These are phyloP conservation scores for Drosophila atroscutellata DNA, from an alignment of 2,888 invertebrate genomes.

Conservation along the genomic window DNA sequence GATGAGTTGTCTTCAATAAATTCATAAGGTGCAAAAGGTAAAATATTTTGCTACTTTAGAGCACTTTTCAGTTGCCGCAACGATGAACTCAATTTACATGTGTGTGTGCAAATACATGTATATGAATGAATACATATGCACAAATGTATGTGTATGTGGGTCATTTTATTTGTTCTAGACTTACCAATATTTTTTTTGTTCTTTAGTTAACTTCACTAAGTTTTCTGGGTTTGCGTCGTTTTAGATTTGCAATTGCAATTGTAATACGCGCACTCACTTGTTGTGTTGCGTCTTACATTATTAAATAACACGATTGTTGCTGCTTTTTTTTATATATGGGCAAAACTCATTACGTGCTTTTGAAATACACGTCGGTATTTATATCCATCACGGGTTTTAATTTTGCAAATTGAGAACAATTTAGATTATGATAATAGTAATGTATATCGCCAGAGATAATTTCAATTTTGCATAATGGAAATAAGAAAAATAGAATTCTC, in stretches of 20 bases:
- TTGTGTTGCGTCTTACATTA: constrained; percentile 51
- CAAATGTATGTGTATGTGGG: constrained; percentile 52
- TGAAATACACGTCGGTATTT: constrained; percentile 18
- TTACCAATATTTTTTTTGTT: constrained; percentile 50
- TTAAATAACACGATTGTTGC: constrained; percentile 70
- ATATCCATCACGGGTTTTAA: constrained; percentile 33
- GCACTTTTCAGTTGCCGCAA: constrained; percentile 4
- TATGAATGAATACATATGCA: neutral
- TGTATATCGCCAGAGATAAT: constrained; percentile 30
- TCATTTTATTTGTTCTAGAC: constrained; percentile 70
- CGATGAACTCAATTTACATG: constrained; percentile 15
- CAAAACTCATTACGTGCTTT: constrained; percentile 34
- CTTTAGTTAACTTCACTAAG: constrained; percentile 37
- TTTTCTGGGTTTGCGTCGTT: neutral
- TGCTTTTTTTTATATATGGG: constrained; percentile 7
- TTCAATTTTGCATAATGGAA: constrained; percentile 56
- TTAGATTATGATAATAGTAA: constrained; percentile 25
- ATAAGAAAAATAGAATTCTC: constrained; percentile 52
- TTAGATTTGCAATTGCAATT: constrained; percentile 6
- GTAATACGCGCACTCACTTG: constrained; percentile 51
- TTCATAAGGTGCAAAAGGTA: neutral
- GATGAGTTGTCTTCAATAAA: neutral
- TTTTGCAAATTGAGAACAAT: constrained; percentile 14
- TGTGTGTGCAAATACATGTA: constrained; percentile 21
- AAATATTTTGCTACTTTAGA: neutral